Base-by-base conservation (phyloP, 2,888 invertebrate genomes). In the Lamellibrachia columna region DNA sequence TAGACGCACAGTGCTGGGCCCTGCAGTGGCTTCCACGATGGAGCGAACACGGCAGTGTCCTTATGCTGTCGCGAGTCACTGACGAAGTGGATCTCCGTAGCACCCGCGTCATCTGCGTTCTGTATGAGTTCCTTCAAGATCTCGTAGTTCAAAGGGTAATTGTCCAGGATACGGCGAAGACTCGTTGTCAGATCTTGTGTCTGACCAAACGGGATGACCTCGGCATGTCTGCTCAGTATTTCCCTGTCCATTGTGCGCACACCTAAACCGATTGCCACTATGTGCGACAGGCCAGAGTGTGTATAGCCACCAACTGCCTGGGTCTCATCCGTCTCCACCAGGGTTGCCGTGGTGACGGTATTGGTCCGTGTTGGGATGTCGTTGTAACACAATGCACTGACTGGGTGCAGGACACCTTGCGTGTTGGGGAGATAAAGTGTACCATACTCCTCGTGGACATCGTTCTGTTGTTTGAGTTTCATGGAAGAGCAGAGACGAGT, bases 61-160 rank as follows among this genome's bases (percentile, higher is more conserved):
- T 93, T 90, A 92, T 95, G 95, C 4, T 60, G 91, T 15, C 95
- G 93, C 9, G 93, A 93, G 92, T 96, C 96, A 90, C 93, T 94
- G 11, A 96, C 94, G 92, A 96, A 95, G 92, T 95, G 94, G 9
- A 96, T 94, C 93, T 95, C 95, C 3, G 95, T 95, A 7, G 96
- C 96, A 22, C 94, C 94, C 15, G 95, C 93, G 58, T 93, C 91
- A 90, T 93, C 93, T 7, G 94, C 94, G 93, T 94, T 93, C 93
- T 93, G 96, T 6, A 96, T 92, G 22, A 96, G 94, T 94, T 96
- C 96, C 93, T 96, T 95, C 55, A 96, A 94, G 15, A 96, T 93
- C n/a, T 95, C 95, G 28, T 93, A 93, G 92, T 95, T 95, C 91
- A 94, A 94, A 0, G 95, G 95, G 92, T 96, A 96, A 22, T 94